phyloP scores from a whole-genome alignment of 2,797 vertebrate species.

The Anisognathus igniventris region DNA sequence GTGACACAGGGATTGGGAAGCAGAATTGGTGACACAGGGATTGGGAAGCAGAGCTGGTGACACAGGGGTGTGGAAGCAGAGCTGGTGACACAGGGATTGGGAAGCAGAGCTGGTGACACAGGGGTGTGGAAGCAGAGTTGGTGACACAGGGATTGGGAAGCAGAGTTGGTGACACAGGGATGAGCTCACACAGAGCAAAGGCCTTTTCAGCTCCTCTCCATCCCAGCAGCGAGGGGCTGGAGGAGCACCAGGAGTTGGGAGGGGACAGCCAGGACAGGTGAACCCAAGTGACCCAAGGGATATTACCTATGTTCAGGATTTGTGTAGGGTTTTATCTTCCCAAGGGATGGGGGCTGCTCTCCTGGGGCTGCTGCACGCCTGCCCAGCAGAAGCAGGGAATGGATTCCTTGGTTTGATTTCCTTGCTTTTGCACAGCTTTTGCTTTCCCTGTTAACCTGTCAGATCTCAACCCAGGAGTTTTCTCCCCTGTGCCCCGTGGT shows the following conservation, averaged over 20 bases:
- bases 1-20: neutral
- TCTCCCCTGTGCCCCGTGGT: accelerated
- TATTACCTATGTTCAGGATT: neutral
- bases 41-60: neutral
- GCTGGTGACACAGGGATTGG: too few species aligned
- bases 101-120: too few species aligned
- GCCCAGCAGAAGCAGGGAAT: neutral
- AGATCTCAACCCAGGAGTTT: neutral
- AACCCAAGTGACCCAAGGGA: too few species aligned
- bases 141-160: neutral
- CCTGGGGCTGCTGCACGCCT: too few species aligned
- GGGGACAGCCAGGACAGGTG: neutral
- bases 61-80: neutral
- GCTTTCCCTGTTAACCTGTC: neutral
- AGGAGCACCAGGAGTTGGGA: too few species aligned
- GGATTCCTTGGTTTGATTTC: neutral
- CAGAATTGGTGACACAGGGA: too few species aligned
- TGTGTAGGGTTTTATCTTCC: neutral
- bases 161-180: too few species aligned
- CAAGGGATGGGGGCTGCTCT: neutral
- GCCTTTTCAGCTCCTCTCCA: neutral
- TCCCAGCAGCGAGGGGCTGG: neutral
- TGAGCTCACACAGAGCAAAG: neutral
- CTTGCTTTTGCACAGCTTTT: neutral
- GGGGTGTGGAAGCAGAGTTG: neutral